These are phyloP conservation scores for Drosophila lowei DNA, from an alignment of 1,140 invertebrate genomes.

Conservation along the genomic window DNA sequence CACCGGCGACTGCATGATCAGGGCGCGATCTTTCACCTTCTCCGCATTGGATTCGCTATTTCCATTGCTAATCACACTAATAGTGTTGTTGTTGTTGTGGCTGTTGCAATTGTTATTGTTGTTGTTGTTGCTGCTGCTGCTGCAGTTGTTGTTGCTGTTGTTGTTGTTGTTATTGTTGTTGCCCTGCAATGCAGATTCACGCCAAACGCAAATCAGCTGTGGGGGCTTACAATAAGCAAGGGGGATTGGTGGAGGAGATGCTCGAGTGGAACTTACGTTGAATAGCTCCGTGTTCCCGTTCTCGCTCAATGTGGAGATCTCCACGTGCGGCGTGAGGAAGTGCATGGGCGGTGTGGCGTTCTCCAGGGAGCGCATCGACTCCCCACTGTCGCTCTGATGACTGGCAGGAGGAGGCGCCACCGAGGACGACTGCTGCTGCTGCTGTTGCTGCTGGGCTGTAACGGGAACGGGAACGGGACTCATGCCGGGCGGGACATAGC, in stretches of 20 bases:
- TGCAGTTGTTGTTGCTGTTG: conserved; percentile 29
- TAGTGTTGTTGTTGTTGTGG: conserved; percentile 42
- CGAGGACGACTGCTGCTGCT: conserved; percentile 80
- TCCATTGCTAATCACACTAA: conserved; percentile 51
- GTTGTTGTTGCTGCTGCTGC: conserved; percentile 7
- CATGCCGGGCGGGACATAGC: conserved; percentile 60
- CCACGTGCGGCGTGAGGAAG: conserved; percentile 93
- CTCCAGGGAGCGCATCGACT: conserved; percentile 90
- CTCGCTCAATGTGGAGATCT: conserved; percentile 92
- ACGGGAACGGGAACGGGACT: conserved; percentile 74
- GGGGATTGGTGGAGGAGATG: conserved; percentile 7
- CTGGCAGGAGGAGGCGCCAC: conserved; percentile 80
- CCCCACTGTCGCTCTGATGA: conserved; percentile 87
- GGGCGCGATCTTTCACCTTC: conserved; percentile 61
- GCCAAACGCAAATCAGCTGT: conserved; percentile 82
- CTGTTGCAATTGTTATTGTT: conserved; percentile 37
- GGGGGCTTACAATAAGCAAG: conserved; percentile 44
- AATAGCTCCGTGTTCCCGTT: conserved; percentile 83
- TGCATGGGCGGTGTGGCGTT: conserved; percentile 94
- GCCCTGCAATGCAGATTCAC: conserved; percentile 82
- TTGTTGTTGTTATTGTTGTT: conserved; percentile 60
- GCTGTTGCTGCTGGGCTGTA: conserved; percentile 56
- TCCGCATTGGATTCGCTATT: conserved; percentile 31
- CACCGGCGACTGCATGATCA: conserved; percentile 64
- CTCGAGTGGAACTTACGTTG: conserved; percentile 66